Base-by-base conservation (phyloP, 2,797 vertebrate species). In the Podarcis siculus region DNA sequence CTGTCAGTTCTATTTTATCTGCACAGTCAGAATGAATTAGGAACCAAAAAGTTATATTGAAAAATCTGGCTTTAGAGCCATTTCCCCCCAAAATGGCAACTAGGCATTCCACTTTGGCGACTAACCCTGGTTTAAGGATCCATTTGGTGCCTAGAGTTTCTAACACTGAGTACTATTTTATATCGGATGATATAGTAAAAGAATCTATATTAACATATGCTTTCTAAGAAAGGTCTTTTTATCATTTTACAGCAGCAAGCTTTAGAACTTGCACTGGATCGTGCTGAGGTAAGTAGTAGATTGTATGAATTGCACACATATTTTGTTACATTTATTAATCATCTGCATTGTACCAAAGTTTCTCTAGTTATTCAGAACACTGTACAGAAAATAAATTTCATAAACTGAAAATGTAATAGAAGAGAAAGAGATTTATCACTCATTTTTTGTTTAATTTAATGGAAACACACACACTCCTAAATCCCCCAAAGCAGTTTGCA, bases 181-280 rank as follows among this genome's bases (percentile, higher is more conserved):
- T 55, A 55, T 55, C 49, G 13, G 49, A 55, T 15, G 49, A 87
- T 88, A 67, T 82, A 32, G 35, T 67, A 12, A 72, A 8, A 80
- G 2, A 27, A 72, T 82, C 49, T 87, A 64, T 75, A 83, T 88
- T 89, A 0, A 49, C 90, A 13, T 92, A 89, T 45, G 4, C 49
- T 79, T 92, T 83, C 69, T 92, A 89, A 92, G 95, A 91, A 91
- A 0, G 1, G 3, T 55, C 6, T 83, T 35, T 93, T 93, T 94
- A 42, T 93, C 66, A 90, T 95, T 95, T 92, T 95, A 85, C 96
- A 99, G 99, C 98, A 99, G 95, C 98, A 99, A 96, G 97, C 98
- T 97, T 98, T 99, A 97, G 99, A 99, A 97, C 97, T 98, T 98
- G 99, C 98, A 97, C 97, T 99, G 98, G 99, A 99, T 97, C 98